phyloP scores from a whole-genome alignment of 2,113 vertebrate genomes.

The Psettodes erumei region DNA sequence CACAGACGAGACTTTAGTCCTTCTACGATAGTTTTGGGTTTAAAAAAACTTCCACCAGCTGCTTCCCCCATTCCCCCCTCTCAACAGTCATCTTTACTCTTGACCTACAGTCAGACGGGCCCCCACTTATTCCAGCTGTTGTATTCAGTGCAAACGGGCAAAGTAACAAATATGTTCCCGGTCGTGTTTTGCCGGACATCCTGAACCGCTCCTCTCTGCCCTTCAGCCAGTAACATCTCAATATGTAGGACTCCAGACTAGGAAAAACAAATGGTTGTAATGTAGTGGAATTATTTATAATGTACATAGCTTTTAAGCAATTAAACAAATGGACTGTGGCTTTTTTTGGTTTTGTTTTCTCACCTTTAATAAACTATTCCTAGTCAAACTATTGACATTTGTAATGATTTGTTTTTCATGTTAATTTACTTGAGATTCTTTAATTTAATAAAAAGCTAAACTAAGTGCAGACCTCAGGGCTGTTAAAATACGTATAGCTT shows the following conservation, averaged over 20 bases:
- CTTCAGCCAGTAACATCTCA: constrained; percentile 53
- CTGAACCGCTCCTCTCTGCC: constrained; percentile 19
- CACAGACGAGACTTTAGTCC: constrained; percentile 8
- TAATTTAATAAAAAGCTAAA: too few species aligned
- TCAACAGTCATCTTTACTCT: constrained; percentile 12
- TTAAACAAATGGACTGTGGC: constrained; percentile 76
- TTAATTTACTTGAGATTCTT: not conserved
- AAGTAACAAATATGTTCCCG: constrained; percentile 24
- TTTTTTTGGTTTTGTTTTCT: constrained; percentile 78
- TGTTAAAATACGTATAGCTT: too few species aligned
- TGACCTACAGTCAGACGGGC: constrained; percentile 14
- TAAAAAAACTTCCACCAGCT: constrained; percentile 42
- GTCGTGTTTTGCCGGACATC: constrained; percentile 19
- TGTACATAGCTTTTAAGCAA: constrained; percentile 82
- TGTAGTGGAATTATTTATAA: constrained; percentile 84
- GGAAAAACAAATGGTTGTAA: constrained; percentile 70
- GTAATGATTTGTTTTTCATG: constrained; percentile 1
- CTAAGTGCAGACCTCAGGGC: too few species aligned
- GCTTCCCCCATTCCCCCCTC: constrained; percentile 2
- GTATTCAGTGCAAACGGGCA: constrained; percentile 38
- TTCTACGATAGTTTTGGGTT: constrained; percentile 28
- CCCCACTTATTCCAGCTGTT: constrained; percentile 30
- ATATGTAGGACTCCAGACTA: constrained; percentile 65
- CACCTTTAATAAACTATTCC: constrained; percentile 85
- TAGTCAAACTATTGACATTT: constrained; percentile 72